Evolutionary conservation across 2,888 invertebrate species (phyloP).

Genomic region (Erebia aethiops): DNA sequence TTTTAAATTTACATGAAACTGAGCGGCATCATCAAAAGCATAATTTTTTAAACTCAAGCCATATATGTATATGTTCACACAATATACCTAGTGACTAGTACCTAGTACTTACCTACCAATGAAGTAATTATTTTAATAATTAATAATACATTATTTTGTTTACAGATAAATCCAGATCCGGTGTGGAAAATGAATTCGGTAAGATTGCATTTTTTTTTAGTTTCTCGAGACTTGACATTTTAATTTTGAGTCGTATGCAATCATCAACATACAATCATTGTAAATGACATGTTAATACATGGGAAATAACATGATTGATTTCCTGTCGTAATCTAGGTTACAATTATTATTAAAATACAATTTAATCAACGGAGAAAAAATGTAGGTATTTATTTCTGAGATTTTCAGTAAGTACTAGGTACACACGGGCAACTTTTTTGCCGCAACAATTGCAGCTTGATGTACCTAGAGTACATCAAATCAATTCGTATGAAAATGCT

Average conservation of each 20-base stretch:
- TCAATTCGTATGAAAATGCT: neutral
- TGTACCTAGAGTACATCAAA: no score
- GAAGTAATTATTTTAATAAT: constrained; percentile 40
- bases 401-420: neutral
- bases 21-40: neutral
- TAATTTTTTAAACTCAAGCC: neutral
- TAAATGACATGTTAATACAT: constrained; percentile 36
- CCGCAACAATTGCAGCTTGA: no score
- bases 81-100: no score
- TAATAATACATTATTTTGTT: constrained; percentile 59
- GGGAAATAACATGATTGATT: constrained; percentile 33
- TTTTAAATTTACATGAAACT: neutral
- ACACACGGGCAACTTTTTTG: no score
- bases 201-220: constrained; percentile 28
- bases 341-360: neutral
- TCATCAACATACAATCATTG: constrained; percentile 35
- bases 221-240: constrained; percentile 27
- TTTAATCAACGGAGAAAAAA: neutral
- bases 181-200: constrained; percentile 27
- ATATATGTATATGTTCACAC: no score
- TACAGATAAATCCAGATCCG: constrained; percentile 59
- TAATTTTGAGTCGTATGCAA: constrained; percentile 22
- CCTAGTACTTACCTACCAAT: no score
- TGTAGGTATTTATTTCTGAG: neutral
- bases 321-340: constrained; percentile 15